Evolutionary conservation across 2,797 vertebrate genomes (phyloP).

Genomic region (Typhlichthys subterraneus): DNA sequence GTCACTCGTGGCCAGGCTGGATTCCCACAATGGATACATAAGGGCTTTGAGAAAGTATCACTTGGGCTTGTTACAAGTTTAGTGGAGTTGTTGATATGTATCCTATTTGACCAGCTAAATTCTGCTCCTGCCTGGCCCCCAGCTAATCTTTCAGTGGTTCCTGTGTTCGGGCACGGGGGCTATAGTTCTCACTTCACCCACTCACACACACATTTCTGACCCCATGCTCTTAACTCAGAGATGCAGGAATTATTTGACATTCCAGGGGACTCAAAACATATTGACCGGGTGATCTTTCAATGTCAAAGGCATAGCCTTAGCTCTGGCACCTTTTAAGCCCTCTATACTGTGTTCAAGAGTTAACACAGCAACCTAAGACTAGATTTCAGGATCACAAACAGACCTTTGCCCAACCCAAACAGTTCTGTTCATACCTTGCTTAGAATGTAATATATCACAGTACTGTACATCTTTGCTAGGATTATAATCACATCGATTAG

Average conservation of each 20-base stretch:
- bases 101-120: conserved; percentile 21
- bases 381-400: not conserved
- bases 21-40: conserved; percentile 23
- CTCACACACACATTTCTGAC: conserved; percentile 33
- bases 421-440: not conserved
- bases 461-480: not conserved
- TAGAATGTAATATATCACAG: not conserved
- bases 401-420: conserved; percentile 12
- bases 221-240: conserved; percentile 25
- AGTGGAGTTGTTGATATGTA: conserved; percentile 24
- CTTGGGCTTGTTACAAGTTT: conserved; percentile 39
- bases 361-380: conserved; percentile 15
- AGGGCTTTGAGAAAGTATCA: conserved; percentile 17
- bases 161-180: conserved; percentile 29
- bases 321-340: conserved; percentile 16
- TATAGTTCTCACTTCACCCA: conserved; percentile 43
- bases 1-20: conserved; percentile 18
- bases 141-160: conserved; percentile 34
- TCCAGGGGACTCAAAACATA: conserved; percentile 48
- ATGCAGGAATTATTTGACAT: conserved; percentile 57
- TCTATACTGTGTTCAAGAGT: conserved; percentile 19
- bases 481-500: not conserved
- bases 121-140: conserved; percentile 57
- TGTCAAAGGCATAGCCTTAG: conserved; percentile 36
- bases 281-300: conserved; percentile 46